These are phyloP conservation scores for Patella caerulea DNA, from an alignment of 2,888 invertebrate species.

Conservation along the genomic window DNA sequence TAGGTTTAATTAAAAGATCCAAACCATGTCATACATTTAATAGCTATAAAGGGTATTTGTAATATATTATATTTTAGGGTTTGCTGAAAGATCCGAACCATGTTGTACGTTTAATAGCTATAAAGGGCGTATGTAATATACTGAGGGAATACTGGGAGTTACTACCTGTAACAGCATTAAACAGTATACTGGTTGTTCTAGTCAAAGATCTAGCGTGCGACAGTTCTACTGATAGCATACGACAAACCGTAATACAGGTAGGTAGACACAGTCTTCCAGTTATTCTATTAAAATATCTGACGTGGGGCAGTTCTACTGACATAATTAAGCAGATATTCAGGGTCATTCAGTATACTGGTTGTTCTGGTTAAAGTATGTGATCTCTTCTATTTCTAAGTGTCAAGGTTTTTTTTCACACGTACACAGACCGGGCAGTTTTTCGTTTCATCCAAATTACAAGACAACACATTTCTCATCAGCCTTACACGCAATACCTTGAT, in stretches of 20 bases:
- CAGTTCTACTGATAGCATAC: conserved; percentile 64
- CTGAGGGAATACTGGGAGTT: conserved; percentile 65
- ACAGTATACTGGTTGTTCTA: conserved; percentile 59
- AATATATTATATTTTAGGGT: conserved; percentile 43
- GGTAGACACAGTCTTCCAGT: conserved; percentile 3
- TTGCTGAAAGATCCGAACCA: conserved; percentile 60
- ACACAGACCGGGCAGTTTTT: too few relatives aligned
- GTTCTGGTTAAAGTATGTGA: conserved; percentile 63
- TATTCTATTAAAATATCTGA: neutral
- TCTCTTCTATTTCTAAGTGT: too few relatives aligned
- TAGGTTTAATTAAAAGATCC: conserved; percentile 61
- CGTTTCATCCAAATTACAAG: too few relatives aligned
- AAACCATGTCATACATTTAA: conserved; percentile 45
- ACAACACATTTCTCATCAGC: too few relatives aligned
- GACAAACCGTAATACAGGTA: conserved; percentile 67
- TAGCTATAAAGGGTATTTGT: conserved; percentile 62
- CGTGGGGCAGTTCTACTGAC: neutral
- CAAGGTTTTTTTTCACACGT: too few relatives aligned
- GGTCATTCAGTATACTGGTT: conserved; percentile 60
- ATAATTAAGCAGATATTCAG: conserved; percentile 31
- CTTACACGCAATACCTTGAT: too few relatives aligned
- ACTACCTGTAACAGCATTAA: conserved; percentile 64
- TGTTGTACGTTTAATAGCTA: conserved; percentile 47
- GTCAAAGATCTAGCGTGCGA: conserved; percentile 65
- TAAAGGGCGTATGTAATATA: conserved; percentile 62